These are phyloP conservation scores for Spinus olivaceus DNA, from an alignment of 2,797 vertebrate genomes.

Conservation along the genomic window DNA sequence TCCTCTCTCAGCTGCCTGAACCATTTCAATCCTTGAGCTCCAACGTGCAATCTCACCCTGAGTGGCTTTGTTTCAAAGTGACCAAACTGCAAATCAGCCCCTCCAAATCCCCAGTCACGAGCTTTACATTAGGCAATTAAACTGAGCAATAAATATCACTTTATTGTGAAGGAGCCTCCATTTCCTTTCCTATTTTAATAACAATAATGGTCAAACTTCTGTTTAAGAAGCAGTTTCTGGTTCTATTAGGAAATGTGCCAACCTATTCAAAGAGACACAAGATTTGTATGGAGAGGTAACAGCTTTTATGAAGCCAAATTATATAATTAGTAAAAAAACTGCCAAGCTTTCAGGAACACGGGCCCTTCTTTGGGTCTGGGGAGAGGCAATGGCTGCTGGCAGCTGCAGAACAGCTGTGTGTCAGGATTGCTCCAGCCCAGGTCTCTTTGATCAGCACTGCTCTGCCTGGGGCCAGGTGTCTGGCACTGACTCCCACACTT, in stretches of 20 bases:
- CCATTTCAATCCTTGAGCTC: background rate
- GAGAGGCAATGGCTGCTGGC: background rate
- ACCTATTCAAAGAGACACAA: conserved; percentile 5
- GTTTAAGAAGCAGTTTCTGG: conserved; percentile 53
- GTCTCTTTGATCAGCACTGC: background rate
- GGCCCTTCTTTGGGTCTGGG: background rate
- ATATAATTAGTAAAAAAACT: conserved; percentile 34
- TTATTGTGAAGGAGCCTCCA: conserved; percentile 16
- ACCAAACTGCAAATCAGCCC: conserved; percentile 31
- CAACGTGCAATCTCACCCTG: background rate
- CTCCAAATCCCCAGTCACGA: background rate
- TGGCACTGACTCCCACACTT: background rate
- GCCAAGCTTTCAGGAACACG: background rate
- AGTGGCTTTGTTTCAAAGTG: conserved; percentile 21
- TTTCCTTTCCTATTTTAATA: conserved; percentile 41
- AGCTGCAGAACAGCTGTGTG: background rate
- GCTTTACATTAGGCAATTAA: conserved; percentile 57
- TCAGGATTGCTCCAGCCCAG: background rate
- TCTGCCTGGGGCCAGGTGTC: background rate
- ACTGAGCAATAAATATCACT: conserved; percentile 48
- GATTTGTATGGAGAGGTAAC: conserved; percentile 32
- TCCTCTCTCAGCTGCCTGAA: background rate
- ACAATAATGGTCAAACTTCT: conserved; percentile 26
- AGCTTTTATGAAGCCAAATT: conserved; percentile 36
- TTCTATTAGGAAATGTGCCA: conserved; percentile 55